A percentile compares a stretch with the other conserved stretches of the same genome.
Evolutionary conservation across 2,888 invertebrate genomes (phyloP).

Genomic region (Lithophane socia): DNA sequence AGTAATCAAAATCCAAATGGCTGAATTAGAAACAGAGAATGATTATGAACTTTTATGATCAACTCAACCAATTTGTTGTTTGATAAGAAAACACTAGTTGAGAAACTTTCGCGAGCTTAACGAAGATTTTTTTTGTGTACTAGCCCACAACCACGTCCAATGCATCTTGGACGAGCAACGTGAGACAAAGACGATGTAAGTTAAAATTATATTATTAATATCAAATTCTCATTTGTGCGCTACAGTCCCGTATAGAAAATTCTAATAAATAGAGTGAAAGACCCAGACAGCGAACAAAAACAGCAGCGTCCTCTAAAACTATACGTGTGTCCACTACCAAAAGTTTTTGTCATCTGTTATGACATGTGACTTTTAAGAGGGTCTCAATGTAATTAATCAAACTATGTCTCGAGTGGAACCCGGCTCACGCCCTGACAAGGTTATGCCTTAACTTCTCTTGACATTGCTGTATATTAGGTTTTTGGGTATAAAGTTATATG

Average conservation of each 20-base stretch:
- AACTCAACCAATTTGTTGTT: not conserved
- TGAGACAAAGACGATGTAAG: too few relatives aligned
- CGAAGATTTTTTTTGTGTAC: too few relatives aligned
- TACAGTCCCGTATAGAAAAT: not conserved
- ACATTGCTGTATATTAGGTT: constrained; percentile 59
- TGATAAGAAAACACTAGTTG: not conserved
- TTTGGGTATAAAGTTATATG: constrained; percentile 50
- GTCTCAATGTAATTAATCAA: constrained; percentile 84
- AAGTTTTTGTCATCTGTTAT: constrained; percentile 79
- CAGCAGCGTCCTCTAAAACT: constrained; percentile 46
- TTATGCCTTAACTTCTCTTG: constrained; percentile 71
- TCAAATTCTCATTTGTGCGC: not conserved
- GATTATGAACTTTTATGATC: not conserved
- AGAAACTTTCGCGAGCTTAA: not conserved
- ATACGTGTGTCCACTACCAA: constrained; percentile 62
- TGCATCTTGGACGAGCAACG: too few relatives aligned
- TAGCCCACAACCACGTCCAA: too few relatives aligned
- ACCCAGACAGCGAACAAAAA: constrained; percentile 43
- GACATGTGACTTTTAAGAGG: constrained; percentile 84
- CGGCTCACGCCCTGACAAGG: constrained; percentile 73
- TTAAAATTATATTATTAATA: too few relatives aligned
- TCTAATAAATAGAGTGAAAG: constrained; percentile 4
- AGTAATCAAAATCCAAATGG: not conserved
- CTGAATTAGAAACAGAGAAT: not conserved
- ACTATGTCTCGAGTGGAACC: constrained; percentile 72